These are phyloP conservation scores for Ataeniobius toweri DNA, from an alignment of 2,797 vertebrate genomes.

Conservation along the genomic window DNA sequence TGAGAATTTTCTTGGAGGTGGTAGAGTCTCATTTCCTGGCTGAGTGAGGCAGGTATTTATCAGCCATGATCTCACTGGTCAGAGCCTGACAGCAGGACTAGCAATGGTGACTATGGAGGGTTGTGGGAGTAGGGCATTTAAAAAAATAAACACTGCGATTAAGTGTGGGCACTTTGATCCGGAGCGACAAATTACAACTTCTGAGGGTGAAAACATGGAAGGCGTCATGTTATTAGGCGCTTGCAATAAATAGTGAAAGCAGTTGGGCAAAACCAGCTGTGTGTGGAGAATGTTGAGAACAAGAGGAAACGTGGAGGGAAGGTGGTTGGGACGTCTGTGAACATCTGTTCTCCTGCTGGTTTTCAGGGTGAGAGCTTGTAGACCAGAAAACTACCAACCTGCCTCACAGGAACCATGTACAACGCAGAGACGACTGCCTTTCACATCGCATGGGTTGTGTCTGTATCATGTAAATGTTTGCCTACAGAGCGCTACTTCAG, in stretches of 20 bases:
- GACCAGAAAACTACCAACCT: constrained; percentile 45
- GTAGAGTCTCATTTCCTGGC: constrained; percentile 35
- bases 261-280: constrained; percentile 47
- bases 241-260: constrained; percentile 79
- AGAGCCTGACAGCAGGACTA: constrained; percentile 66
- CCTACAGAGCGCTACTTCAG: constrained; percentile 54
- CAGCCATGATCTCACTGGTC: constrained; percentile 31
- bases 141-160: constrained; percentile 57
- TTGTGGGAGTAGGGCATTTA: too few species aligned
- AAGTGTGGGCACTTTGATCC: constrained; percentile 58
- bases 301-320: not conserved
- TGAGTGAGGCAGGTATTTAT: constrained; percentile 38
- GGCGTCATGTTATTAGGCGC: constrained; percentile 59
- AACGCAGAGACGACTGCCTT: constrained; percentile 53
- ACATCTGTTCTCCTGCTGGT: constrained; percentile 30
- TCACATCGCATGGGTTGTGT: constrained; percentile 53
- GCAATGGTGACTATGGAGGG: constrained; percentile 63
- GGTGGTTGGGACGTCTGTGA: constrained; percentile 33
- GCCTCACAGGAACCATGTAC: constrained; percentile 27
- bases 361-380: constrained; percentile 27
- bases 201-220: constrained; percentile 47
- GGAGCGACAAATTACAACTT: constrained; percentile 74
- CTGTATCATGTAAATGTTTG: constrained; percentile 48
- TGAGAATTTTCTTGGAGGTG: constrained; percentile 30
- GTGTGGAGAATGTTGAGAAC: constrained; percentile 46